A percentile compares a stretch with the other conserved stretches of the same genome.
phyloP scores from a whole-genome alignment of 2,888 invertebrate species.

The Horisme vitalbata region DNA sequence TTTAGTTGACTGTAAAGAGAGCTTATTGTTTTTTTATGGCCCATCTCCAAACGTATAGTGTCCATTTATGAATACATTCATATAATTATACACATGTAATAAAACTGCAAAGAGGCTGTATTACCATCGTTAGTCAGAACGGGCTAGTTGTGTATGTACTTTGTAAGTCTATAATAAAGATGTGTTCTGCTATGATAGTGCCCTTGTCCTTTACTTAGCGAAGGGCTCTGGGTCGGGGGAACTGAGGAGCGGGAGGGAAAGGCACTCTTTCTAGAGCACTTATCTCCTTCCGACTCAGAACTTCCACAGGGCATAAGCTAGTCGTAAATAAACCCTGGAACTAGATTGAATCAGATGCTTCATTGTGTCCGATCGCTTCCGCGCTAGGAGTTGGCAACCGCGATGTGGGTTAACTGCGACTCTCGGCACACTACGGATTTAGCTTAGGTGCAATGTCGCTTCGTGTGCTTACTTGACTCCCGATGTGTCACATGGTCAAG shows the following conservation, averaged over 20 bases:
- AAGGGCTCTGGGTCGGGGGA: not conserved
- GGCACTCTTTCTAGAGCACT: slow-evolving; percentile 9
- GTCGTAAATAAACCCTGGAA: slow-evolving; percentile 21
- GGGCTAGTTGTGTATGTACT: not conserved
- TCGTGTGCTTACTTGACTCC: slow-evolving; percentile 21
- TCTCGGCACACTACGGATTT: slow-evolving; percentile 40
- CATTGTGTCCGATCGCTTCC: slow-evolving; percentile 47
- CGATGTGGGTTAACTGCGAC: slow-evolving; percentile 61
- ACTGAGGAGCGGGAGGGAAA: not conserved
- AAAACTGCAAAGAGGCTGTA: no score
- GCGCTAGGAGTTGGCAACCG: slow-evolving; percentile 53
- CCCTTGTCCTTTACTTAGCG: slow-evolving; percentile 10
- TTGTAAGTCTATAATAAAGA: not conserved
- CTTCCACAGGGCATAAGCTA: slow-evolving; percentile 13
- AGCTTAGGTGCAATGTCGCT: slow-evolving; percentile 39
- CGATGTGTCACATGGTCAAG: slow-evolving; percentile 19
- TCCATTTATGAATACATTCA: no score
- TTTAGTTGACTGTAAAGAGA: slow-evolving; percentile 1
- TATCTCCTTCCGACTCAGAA: slow-evolving; percentile 5
- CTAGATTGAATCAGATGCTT: slow-evolving; percentile 24
- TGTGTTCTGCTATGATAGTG: not conserved
- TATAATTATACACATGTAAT: no score
- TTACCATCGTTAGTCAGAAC: not conserved
- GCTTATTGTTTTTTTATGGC: not conserved
- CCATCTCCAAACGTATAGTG: not conserved